Evolutionary conservation across 2,888 invertebrate genomes (phyloP).

Genomic region (Drosophila mettleri): DNA sequence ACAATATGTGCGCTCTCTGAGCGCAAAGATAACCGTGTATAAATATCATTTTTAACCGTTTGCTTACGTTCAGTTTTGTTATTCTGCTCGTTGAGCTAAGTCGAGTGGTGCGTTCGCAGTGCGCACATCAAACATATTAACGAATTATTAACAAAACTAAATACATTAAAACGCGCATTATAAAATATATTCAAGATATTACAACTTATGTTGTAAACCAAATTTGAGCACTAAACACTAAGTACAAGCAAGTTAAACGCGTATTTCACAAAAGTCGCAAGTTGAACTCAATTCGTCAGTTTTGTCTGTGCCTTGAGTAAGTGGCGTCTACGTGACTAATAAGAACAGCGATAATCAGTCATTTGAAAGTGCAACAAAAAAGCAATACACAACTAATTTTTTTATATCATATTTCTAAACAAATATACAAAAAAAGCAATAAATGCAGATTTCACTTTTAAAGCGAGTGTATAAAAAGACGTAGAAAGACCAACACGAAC

Average conservation of each 20-base stretch:
- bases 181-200: slow-evolving; percentile 8
- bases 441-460: slow-evolving; percentile 62
- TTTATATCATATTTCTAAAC: slow-evolving; percentile 72
- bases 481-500: slow-evolving; percentile 20
- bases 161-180: slow-evolving; percentile 27
- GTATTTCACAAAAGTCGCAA: slow-evolving; percentile 7
- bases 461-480: slow-evolving; percentile 49
- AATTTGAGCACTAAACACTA: background rate
- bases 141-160: slow-evolving; percentile 17
- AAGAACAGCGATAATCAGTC: slow-evolving; percentile 10
- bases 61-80: slow-evolving; percentile 46
- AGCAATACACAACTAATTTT: slow-evolving; percentile 42
- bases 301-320: slow-evolving; percentile 46
- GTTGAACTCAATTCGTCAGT: slow-evolving; percentile 31
- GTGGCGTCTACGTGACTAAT: slow-evolving; percentile 30
- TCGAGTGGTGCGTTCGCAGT: slow-evolving; percentile 31
- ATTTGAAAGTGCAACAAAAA: slow-evolving; percentile 38
- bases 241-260: slow-evolving; percentile 17
- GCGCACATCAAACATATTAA: slow-evolving; percentile 33
- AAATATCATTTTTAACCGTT: slow-evolving; percentile 56
- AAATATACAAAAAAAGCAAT: slow-evolving; percentile 55
- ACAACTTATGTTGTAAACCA: slow-evolving; percentile 33
- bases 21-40: slow-evolving; percentile 26
- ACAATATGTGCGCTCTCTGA: slow-evolving; percentile 26
- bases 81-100: slow-evolving; percentile 50